phyloP scores from a whole-genome alignment of 2,797 vertebrate species.

The Tinamus major region DNA sequence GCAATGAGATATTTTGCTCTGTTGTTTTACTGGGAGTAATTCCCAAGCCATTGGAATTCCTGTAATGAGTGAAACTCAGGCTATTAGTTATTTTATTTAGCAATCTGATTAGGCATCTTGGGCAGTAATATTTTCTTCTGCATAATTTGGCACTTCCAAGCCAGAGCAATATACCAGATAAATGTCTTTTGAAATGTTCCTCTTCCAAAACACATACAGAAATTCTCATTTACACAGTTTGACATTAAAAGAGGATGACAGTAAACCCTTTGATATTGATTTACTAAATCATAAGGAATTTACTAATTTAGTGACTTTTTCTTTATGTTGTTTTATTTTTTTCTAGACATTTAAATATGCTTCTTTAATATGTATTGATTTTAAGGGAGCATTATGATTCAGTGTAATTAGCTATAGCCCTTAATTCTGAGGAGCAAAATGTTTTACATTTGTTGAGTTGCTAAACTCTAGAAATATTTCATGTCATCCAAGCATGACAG shows the following conservation, averaged over 20 bases:
- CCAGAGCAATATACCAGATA: neutral
- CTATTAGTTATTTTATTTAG: constrained; percentile 51
- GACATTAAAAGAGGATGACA: constrained; percentile 32
- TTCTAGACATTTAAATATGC: neutral
- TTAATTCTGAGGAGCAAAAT: constrained; percentile 9
- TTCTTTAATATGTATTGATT: neutral
- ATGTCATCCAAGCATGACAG: constrained; percentile 13
- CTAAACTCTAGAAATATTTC: neutral
- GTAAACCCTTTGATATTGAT: constrained; percentile 40
- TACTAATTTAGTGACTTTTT: constrained; percentile 3
- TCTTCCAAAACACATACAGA: neutral
- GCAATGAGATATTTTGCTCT: neutral
- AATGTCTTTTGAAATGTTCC: constrained; percentile 42
- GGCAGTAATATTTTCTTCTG: constrained; percentile 10
- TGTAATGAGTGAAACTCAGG: neutral
- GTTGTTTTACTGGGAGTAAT: neutral
- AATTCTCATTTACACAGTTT: constrained; percentile 35
- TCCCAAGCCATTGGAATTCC: neutral
- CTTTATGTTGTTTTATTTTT: neutral
- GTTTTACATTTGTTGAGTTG: constrained; percentile 27
- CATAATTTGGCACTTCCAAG: constrained; percentile 17
- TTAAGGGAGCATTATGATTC: constrained; percentile 8
- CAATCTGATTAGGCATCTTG: constrained; percentile 30
- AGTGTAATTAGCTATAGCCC: constrained; percentile 22
- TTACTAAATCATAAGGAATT: constrained; percentile 49